Evolutionary conservation across 2,797 vertebrate genomes (phyloP), one percentile per base, ranked within the genome.

Genomic region (Sciurus carolinensis): DNA sequence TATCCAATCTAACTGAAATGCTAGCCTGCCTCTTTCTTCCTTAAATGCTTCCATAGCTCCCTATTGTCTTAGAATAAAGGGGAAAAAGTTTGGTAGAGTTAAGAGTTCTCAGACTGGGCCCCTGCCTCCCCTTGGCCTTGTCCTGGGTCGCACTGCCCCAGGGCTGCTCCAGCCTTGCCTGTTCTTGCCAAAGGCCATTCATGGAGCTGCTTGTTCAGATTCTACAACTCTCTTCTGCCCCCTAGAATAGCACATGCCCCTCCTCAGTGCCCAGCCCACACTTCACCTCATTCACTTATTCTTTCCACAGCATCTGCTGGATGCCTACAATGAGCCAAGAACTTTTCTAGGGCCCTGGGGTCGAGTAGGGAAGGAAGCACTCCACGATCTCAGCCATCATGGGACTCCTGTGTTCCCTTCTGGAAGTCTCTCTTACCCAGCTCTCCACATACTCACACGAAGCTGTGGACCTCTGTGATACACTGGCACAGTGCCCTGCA

Each of bases 381-480:
- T n/a, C 57, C 7, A 36, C 73, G 47, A 47, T 66, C 64, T 39
- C 36, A 18, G 24, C 28, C 42, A 4, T 39, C 28, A 9, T 24
- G 26, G 47, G 42, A 22, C 13, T 66, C 64, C 50, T 3, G 1
- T 18, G 9, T 47, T 75, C 69, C 50, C 71, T 66, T 52, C 44
- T 54, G n/a, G 36, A 76, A 72, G 17, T 50, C 52, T 47, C 62
- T 12, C 24, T 59, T 50, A 33, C n/a, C 9, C 3, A 9, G 11
- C 44, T 22, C 18, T 57, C 36, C 36, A 64, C 9, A n/a, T 30
- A 64, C n/a, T 50, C 33, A 14, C 0, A 20, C 13, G 28, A 47
- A 13, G 22, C 7, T 52, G 17, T 3, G 64, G 20, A 13, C 57
- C 11, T 33, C 36, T 54, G 1, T 0, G 0, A 6, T 20, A 2